Conservation (phyloP, 2,113 vertebrate species). For the Pungitius pungitius region DNA sequence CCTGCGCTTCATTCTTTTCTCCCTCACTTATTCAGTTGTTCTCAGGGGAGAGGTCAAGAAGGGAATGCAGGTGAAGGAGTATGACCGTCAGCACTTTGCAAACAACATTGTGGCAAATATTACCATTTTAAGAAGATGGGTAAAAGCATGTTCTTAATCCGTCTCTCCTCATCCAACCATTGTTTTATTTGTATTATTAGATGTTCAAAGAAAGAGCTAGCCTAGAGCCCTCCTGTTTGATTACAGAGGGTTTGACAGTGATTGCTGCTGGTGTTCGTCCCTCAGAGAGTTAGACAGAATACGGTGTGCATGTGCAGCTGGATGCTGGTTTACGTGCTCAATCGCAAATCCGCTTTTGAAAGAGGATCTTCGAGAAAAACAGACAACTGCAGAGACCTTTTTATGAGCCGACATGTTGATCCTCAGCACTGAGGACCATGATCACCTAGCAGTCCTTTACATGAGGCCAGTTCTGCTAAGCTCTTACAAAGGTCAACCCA, state of each 20-base stretch:
- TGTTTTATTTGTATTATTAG: constrained; percentile 30
- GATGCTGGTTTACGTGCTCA: background rate
- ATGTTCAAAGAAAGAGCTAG: constrained; percentile 39
- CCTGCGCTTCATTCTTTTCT: background rate
- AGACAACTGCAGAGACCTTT: constrained; percentile 21
- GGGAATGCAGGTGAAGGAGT: constrained; percentile 14
- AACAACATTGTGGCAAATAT: background rate
- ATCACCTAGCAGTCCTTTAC: constrained; percentile 32
- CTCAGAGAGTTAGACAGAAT: constrained; percentile 41
- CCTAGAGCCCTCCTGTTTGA: constrained; percentile 40
- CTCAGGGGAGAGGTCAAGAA: background rate
- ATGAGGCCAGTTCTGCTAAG: constrained; percentile 24
- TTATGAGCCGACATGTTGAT: constrained; percentile 32
- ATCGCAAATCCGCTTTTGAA: constrained; percentile 19
- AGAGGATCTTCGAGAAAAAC: constrained; percentile 11
- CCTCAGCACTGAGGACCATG: constrained; percentile 20
- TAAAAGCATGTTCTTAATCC: too few species aligned
- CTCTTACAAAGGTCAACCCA: constrained; percentile 23
- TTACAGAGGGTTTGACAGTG: constrained; percentile 53
- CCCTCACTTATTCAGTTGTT: constrained; percentile 20
- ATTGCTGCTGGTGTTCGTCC: constrained; percentile 49
- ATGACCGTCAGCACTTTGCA: constrained; percentile 6
- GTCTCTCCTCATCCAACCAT: too few species aligned
- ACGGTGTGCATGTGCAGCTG: background rate
- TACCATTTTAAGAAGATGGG: too few species aligned